Base-by-base conservation (phyloP, 2,888 invertebrate species). In the Heteropelma amictum region DNA sequence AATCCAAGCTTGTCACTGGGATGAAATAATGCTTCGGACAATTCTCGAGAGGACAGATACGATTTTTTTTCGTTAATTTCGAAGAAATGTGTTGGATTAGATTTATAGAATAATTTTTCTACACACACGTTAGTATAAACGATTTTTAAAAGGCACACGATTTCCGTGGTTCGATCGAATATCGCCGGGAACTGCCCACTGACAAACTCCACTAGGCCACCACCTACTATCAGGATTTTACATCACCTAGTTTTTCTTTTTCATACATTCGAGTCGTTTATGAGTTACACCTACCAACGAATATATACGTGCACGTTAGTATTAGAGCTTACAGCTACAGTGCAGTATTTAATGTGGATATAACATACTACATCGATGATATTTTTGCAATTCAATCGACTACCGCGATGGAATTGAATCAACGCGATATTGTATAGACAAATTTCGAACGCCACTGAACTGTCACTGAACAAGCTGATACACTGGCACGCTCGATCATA, bases 331-430 rank as follows among this genome's bases (percentile, higher is more conserved):
- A 54, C 23, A 28, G 54, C 68, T 68, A 63, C 30, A 12, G 53
- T 54, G 53, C 45, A 26, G 42, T 45, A 19, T 42, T 30, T 19
- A 56, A 40, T 49, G 63, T 61, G 26, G 28, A 72, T 21, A 35
- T 33, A 47, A 67, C 72, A 51, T 73, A 63, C 72, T 73, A 73
- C 68, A 68, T 73, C 72, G 68, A 73, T 73, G 68, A 19, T 33
- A 58, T 53, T 58, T 67, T 33, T 63, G 38, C 10, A 30, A 23
- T 35, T 51, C 28, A 8, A 14, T 30, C 8, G 19, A 35, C 21
- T 54, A 19, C 35, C 21, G 26, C 19, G 53, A 56, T 38, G 17
- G 12, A 35, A 47, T 38, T 40, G 23, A n/a, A 49, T 1, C 23
- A 53, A 21, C 49, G 35, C 61, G 67, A 45, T 47, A 12, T 1